phyloP scores from a whole-genome alignment of 2,888 invertebrate genomes.

The Polydesmus complanatus region DNA sequence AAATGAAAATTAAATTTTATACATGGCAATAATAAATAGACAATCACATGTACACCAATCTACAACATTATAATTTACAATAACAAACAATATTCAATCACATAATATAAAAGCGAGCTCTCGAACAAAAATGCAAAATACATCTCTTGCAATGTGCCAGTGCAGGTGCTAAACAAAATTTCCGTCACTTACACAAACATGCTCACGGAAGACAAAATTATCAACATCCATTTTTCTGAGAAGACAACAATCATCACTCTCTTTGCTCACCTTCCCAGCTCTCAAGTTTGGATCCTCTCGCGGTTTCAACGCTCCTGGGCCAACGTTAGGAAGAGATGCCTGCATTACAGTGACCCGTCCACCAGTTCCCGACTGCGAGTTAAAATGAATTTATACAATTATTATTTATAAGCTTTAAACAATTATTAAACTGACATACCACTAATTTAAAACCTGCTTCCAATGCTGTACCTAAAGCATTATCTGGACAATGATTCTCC shows the following conservation, averaged over 20 bases:
- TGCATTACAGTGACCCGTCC: slow-evolving; percentile 92
- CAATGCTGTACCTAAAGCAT: slow-evolving; percentile 81
- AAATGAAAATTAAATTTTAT: too few species aligned
- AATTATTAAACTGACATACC: slow-evolving; percentile 44
- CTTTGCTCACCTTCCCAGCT: slow-evolving; percentile 41
- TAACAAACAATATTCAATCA: neutral
- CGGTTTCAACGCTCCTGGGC: slow-evolving; percentile 72
- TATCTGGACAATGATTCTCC: slow-evolving; percentile 47
- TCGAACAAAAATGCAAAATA: too few species aligned
- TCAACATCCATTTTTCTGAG: slow-evolving; percentile 1
- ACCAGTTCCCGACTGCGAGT: slow-evolving; percentile 79
- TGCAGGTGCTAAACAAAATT: neutral
- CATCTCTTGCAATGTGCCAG: neutral
- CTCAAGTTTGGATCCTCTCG: slow-evolving; percentile 81
- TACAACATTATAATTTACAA: too few species aligned
- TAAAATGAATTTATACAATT: slow-evolving; percentile 18
- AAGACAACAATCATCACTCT: slow-evolving; percentile 12
- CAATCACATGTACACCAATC: too few species aligned
- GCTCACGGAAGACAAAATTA: neutral
- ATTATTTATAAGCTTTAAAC: neutral
- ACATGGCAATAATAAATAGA: neutral
- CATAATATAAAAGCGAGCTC: too few species aligned
- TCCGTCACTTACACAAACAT: slow-evolving; percentile 15
- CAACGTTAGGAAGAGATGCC: slow-evolving; percentile 52
- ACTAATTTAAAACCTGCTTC: slow-evolving; percentile 84